Evolutionary conservation across 1,140 invertebrate species (phyloP).

Genomic region (Lasioglossum albipes): DNA sequence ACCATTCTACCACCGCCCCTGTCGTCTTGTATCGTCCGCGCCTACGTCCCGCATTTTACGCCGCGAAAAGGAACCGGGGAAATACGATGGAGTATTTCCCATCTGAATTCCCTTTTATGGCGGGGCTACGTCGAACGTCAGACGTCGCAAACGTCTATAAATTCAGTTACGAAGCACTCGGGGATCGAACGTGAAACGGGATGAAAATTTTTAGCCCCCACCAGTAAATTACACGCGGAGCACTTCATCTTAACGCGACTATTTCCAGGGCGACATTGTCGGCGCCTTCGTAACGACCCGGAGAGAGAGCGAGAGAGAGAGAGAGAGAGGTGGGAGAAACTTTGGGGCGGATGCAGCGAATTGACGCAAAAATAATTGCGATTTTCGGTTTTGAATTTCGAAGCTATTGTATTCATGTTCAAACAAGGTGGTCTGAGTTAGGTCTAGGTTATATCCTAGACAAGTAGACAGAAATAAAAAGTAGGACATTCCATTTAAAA

Average conservation of each 20-base stretch:
- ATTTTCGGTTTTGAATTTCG: no score
- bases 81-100: slow-evolving; percentile 32
- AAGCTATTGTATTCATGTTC: no score
- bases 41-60: slow-evolving; percentile 30
- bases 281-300: no score
- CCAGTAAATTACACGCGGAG: not conserved
- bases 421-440: no score
- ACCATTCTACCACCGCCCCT: not conserved
- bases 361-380: no score
- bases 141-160: not conserved
- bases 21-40: not conserved
- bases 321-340: no score
- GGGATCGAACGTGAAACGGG: slow-evolving; percentile 5
- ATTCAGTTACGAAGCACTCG: slow-evolving; percentile 14
- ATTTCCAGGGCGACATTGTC: no score
- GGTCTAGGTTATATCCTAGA: no score
- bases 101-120: slow-evolving; percentile 33
- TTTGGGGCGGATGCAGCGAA: no score
- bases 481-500: no score
- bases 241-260: not conserved
- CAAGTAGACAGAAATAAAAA: no score
- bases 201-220: slow-evolving; percentile 1
- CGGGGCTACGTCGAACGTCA: not conserved
- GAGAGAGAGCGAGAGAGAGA: no score
- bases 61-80: not conserved